Base-by-base conservation (phyloP, 2,888 invertebrate species). In the Desoria tigrina region DNA sequence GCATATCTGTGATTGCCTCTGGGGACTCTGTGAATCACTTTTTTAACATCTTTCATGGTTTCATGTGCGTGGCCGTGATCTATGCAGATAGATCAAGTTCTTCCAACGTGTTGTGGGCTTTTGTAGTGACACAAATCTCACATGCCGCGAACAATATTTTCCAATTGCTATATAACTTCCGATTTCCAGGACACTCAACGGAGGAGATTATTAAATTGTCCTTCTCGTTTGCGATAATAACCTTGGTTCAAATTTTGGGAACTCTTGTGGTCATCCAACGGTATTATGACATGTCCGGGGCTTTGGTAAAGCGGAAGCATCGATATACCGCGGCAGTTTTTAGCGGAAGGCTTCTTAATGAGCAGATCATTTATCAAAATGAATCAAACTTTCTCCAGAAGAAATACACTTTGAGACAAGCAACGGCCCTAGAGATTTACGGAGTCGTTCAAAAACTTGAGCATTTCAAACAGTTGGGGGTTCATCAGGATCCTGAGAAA, bases 361-460 rank as follows among this genome's bases (percentile, higher is more conserved):
- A 71, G 23, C 63, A 66, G 11, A 71, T 71, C 45, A 66, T 68
- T 42, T 68, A 66, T 45, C 58, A 61, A 61, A 68, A 71, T 56
- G 68, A 63, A 11, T 63, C 65, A 0, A 59, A 56, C 28, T 71
- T 71, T 59, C 49, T 68, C 14, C 68, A 71, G 53, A 63, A 65
- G 65, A 71, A 71, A 61, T 68, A 61, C 51, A 61, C 63, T 6
- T 42, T 71, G 28, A 53, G 71, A 27, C 65, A 63, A 50, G 68
- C 68, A 28, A 63, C 54, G 9, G 60, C 71, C 0, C 45, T 66
- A 32, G 68, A 71, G 42, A 71, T 68, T 28, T 66, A 68, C 39
- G 62, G 49, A 26, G 60, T 65, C 14, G 60, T 68, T 2, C 62
- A 65, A 27, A 64, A 65, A 42, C 53, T 68, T 24, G 58, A 61